These are phyloP conservation scores for Noctua janthe DNA, from an alignment of 2,888 invertebrate species.

Conservation along the genomic window DNA sequence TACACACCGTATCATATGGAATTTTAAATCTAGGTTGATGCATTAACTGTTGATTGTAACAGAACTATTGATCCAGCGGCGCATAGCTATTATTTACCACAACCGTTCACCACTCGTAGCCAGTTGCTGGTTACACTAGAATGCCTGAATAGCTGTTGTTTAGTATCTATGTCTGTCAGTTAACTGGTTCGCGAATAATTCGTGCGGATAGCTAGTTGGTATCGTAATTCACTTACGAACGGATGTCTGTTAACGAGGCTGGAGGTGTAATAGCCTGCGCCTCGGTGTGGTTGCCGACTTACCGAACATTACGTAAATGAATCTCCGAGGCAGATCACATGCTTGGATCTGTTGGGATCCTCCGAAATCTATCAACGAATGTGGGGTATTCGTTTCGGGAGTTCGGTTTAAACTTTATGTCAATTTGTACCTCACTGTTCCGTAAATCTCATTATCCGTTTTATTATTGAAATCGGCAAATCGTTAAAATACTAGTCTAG, in stretches of 20 bases:
- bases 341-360: slow-evolving; percentile 56
- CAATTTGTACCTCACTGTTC: background rate
- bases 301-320: slow-evolving; percentile 82
- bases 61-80: slow-evolving; percentile 39
- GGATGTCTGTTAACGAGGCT: slow-evolving; percentile 76
- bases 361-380: slow-evolving; percentile 63
- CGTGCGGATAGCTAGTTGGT: slow-evolving; percentile 67
- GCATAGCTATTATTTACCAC: slow-evolving; percentile 42
- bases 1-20: background rate
- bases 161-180: slow-evolving; percentile 58
- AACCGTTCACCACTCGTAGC: slow-evolving; percentile 36
- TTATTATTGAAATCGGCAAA: background rate
- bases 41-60: slow-evolving; percentile 36
- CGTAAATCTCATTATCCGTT: background rate
- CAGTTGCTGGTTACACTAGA: slow-evolving; percentile 32
- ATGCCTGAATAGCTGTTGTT: slow-evolving; percentile 41
- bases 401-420: background rate
- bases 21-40: slow-evolving; percentile 17
- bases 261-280: slow-evolving; percentile 74
- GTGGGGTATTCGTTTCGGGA: slow-evolving; percentile 4
- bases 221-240: slow-evolving; percentile 80
- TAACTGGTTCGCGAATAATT: slow-evolving; percentile 68
- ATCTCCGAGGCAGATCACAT: slow-evolving; percentile 74
- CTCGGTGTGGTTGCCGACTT: slow-evolving; percentile 76
- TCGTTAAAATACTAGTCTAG: background rate